phyloP scores from a whole-genome alignment of 2,888 invertebrate genomes.

The Lacanobia oleracea region DNA sequence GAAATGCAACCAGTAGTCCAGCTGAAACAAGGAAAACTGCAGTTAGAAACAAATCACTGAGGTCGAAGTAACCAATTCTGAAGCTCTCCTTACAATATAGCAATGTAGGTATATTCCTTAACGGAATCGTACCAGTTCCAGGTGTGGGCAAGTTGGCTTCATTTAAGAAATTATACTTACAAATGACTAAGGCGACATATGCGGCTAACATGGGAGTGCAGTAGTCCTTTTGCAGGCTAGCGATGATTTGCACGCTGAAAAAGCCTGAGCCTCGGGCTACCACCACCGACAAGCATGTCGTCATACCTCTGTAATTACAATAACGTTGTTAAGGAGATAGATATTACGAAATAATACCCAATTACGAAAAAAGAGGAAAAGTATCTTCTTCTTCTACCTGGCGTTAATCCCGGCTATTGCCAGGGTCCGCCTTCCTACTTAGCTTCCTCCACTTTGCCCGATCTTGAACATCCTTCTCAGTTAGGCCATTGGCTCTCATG shows the following conservation, averaged over 20 bases:
- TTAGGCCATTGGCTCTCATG: too few relatives aligned
- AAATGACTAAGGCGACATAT: constrained; percentile 75
- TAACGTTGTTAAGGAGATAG: neutral
- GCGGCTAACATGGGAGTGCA: constrained; percentile 80
- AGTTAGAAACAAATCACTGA: neutral
- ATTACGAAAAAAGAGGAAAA: neutral
- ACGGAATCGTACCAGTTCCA: too few relatives aligned
- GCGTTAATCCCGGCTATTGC: too few relatives aligned
- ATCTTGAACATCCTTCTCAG: too few relatives aligned
- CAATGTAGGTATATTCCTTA: too few relatives aligned
- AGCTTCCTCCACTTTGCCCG: too few relatives aligned
- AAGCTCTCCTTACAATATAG: too few relatives aligned
- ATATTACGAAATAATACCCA: too few relatives aligned
- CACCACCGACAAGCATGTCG: constrained; percentile 83
- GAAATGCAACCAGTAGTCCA: constrained; percentile 76
- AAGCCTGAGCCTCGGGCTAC: constrained; percentile 84
- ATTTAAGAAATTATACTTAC: constrained; percentile 69
- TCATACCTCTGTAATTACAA: constrained; percentile 80
- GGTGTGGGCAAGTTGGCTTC: too few relatives aligned
- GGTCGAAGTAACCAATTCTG: too few relatives aligned
- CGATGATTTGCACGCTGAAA: constrained; percentile 84
- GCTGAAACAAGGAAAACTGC: constrained; percentile 72
- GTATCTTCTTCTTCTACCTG: too few relatives aligned
- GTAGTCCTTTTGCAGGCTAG: constrained; percentile 73
- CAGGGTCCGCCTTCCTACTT: too few relatives aligned